Conservation (phyloP, 1,140 invertebrate species). For the Drosophila albomicans region DNA sequence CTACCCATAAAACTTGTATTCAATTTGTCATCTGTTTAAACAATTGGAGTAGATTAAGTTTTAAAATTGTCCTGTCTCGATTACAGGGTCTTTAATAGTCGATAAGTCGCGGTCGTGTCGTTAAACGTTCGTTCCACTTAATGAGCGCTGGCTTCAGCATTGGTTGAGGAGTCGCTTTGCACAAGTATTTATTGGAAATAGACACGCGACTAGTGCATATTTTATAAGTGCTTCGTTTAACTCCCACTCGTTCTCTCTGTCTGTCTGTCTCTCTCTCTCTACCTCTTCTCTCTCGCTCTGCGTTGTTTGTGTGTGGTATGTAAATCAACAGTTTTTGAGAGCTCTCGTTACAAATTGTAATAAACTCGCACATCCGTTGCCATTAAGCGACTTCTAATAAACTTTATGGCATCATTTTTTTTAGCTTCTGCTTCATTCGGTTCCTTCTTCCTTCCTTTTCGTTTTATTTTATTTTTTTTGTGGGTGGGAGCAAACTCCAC, state of each 20-base stretch:
- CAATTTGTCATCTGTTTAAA: too few relatives aligned
- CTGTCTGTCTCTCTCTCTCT: too few relatives aligned
- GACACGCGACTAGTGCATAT: slow-evolving; percentile 79
- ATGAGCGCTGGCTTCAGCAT: slow-evolving; percentile 33
- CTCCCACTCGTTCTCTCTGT: background rate
- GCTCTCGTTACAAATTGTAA: slow-evolving; percentile 80
- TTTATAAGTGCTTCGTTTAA: slow-evolving; percentile 60
- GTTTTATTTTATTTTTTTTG: too few relatives aligned
- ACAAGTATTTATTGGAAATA: slow-evolving; percentile 75
- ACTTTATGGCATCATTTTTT: slow-evolving; percentile 77
- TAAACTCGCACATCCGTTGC: slow-evolving; percentile 78
- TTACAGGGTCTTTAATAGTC: slow-evolving; percentile 5
- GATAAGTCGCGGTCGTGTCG: background rate
- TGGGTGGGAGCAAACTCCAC: slow-evolving; percentile 2
- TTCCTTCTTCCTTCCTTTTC: too few relatives aligned
- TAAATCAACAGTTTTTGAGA: slow-evolving; percentile 60
- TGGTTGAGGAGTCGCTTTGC: slow-evolving; percentile 21
- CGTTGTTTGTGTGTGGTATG: slow-evolving; percentile 14
- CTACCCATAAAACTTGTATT: too few relatives aligned
- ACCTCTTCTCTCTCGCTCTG: too few relatives aligned
- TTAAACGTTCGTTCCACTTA: slow-evolving; percentile 45
- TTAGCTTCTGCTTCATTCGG: slow-evolving; percentile 1
- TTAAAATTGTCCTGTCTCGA: too few relatives aligned
- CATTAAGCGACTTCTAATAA: slow-evolving; percentile 82
- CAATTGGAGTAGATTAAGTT: too few relatives aligned